Percentiles rank a stretch among this genome's conserved stretches.
Evolutionary conservation across 2,797 vertebrate genomes (phyloP).

Genomic region (Karalla daura): DNA sequence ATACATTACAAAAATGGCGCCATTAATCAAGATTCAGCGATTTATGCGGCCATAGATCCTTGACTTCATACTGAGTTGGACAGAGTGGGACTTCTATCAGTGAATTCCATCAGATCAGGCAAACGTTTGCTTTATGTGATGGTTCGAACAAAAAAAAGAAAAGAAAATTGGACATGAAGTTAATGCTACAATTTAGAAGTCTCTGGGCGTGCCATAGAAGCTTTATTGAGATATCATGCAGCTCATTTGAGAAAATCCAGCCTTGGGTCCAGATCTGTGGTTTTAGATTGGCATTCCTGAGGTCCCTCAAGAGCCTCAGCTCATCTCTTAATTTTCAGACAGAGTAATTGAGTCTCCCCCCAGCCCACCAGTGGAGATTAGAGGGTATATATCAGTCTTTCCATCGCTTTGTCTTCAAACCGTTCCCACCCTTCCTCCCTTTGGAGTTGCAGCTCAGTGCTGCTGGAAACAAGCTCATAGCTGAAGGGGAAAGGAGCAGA

Average conservation of each 20-base stretch:
- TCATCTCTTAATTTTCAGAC: conserved; percentile 68
- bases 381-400: conserved; percentile 71
- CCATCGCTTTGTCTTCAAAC: conserved; percentile 70
- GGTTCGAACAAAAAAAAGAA: neutral
- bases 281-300: conserved; percentile 49
- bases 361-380: conserved; percentile 74
- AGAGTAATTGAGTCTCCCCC: conserved; percentile 66
- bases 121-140: neutral
- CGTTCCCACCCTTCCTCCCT: conserved; percentile 76
- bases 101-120: no score
- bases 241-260: conserved; percentile 38
- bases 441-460: conserved; percentile 63
- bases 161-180: no score
- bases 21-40: neutral
- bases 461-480: conserved; percentile 60
- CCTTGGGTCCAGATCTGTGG: conserved; percentile 36
- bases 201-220: neutral
- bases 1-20: neutral
- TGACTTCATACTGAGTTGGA: no score
- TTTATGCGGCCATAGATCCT: no score
- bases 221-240: conserved; percentile 26
- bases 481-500: conserved; percentile 52
- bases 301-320: conserved; percentile 49
- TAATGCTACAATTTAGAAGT: neutral
- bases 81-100: no score